phyloP scores from a whole-genome alignment of 2,113 vertebrate genomes.

The Numenius arquata region DNA sequence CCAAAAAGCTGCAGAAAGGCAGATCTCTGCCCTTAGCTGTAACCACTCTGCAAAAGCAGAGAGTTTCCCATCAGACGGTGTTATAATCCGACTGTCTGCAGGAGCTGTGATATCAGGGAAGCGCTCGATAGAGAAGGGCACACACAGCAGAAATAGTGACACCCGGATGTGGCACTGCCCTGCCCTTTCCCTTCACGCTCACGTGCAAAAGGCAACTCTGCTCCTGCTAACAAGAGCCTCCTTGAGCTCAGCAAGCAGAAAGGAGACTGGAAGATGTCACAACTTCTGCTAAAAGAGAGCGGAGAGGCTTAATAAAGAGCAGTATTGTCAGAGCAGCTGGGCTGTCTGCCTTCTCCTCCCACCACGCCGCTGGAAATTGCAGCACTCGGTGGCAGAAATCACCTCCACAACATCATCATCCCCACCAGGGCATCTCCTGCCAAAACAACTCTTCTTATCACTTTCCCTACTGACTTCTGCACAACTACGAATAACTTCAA shows the following conservation, averaged over 20 bases:
- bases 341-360: not conserved
- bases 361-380: not conserved
- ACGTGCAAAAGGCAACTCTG: not conserved
- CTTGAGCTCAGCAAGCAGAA: not conserved
- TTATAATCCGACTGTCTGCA: not conserved
- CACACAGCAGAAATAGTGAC: not conserved
- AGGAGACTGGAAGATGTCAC: not conserved
- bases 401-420: not conserved
- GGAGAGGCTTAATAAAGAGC: not conserved
- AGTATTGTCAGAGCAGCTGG: rapidly evolving
- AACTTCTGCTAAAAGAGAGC: not conserved
- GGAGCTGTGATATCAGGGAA: not conserved
- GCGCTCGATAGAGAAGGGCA: rapidly evolving
- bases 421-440: not conserved
- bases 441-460: not conserved
- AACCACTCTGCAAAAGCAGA: not conserved
- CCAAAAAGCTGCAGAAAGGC: not conserved
- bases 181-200: not conserved
- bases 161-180: not conserved
- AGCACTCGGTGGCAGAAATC: not conserved
- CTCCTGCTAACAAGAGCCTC: not conserved
- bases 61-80: not conserved
- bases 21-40: not conserved
- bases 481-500: too few species aligned
- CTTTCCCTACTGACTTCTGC: not conserved